phyloP scores from a whole-genome alignment of 2,797 vertebrate species.

The Sebastes matsubarae region DNA sequence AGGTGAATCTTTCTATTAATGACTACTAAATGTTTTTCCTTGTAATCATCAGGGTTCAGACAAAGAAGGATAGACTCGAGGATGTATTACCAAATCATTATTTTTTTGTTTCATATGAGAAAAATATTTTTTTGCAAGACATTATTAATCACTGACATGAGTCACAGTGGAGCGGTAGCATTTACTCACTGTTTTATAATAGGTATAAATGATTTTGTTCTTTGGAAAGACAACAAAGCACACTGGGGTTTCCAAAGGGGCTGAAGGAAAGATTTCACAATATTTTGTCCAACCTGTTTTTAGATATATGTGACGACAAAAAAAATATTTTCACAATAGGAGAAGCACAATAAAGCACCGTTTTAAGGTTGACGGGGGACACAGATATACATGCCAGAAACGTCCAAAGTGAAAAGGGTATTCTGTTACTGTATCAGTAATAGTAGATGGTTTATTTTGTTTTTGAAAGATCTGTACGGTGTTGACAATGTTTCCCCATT shows the following conservation, averaged over 20 bases:
- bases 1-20: conserved; percentile 8
- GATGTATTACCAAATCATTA: background rate
- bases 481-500: background rate
- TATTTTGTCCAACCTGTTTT: background rate
- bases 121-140: background rate
- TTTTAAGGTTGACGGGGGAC: background rate
- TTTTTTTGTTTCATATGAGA: background rate
- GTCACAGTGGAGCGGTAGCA: conserved; percentile 6
- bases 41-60: conserved; percentile 17
- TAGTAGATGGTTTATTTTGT: conserved; percentile 6
- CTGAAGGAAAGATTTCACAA: background rate
- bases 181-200: background rate
- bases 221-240: background rate
- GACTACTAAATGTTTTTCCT: conserved; percentile 6
- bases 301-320: background rate
- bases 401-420: background rate
- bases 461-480: background rate
- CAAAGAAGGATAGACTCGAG: background rate
- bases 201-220: background rate
- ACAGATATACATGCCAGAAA: background rate
- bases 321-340: conserved; percentile 1
- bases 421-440: conserved; percentile 59
- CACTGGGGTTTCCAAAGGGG: background rate
- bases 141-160: background rate
- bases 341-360: conserved; percentile 26